phyloP scores from a whole-genome alignment of 2,113 vertebrate genomes.

The Perca fluviatilis region DNA sequence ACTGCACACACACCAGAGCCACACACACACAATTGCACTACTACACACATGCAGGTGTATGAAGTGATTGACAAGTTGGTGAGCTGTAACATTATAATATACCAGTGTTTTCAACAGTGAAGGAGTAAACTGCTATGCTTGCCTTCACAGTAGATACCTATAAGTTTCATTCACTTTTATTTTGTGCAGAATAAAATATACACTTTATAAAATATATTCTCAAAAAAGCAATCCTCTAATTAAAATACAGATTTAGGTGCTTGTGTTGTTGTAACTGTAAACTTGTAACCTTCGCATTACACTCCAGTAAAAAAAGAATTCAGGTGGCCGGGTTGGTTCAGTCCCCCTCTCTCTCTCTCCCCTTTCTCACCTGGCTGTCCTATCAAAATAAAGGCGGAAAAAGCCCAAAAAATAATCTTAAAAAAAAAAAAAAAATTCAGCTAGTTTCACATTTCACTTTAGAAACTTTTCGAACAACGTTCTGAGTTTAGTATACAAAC shows the following conservation, averaged over 20 bases:
- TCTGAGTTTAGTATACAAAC: not conserved
- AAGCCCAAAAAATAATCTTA: no score
- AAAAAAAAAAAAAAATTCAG: not conserved
- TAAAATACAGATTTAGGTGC: not conserved
- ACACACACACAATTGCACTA: not conserved
- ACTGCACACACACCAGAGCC: constrained; percentile 2
- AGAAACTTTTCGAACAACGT: not conserved
- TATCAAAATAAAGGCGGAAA: no score
- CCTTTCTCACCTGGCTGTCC: no score
- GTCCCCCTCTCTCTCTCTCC: no score
- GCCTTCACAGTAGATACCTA: constrained; percentile 1
- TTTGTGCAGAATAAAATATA: not conserved
- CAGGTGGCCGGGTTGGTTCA: not conserved
- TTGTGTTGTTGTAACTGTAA: not conserved
- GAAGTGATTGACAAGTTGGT: constrained; percentile 66
- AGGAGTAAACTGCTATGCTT: constrained; percentile 65
- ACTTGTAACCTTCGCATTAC: not conserved
- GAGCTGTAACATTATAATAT: constrained; percentile 77
- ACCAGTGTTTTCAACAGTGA: constrained; percentile 36
- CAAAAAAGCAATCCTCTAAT: not conserved
- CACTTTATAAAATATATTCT: not conserved
- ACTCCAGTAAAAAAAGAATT: not conserved
- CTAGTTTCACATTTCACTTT: not conserved
- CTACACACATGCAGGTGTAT: constrained; percentile 26
- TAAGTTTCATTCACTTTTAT: not conserved